Conservation (phyloP, 1,140 invertebrate genomes). For the Grapholita molesta region DNA sequence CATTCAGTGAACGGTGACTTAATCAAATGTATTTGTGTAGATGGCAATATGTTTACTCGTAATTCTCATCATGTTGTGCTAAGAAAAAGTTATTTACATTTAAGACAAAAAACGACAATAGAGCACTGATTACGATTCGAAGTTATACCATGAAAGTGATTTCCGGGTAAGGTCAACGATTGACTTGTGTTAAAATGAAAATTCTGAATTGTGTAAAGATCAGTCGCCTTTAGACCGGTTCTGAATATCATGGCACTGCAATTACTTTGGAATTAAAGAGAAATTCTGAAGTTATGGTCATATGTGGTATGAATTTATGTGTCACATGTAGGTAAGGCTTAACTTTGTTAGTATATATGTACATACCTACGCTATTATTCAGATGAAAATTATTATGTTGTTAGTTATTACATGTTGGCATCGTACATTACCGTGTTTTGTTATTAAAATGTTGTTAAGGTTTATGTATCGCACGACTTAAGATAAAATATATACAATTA, state of each 20-base stretch:
- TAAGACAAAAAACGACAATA: too few species aligned
- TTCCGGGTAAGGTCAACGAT: not conserved
- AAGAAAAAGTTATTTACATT: too few species aligned
- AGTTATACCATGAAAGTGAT: not conserved
- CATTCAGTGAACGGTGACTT: not conserved
- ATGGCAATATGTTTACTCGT: too few species aligned
- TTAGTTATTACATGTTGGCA: too few species aligned
- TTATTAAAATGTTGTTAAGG: too few species aligned
- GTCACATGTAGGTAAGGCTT: not conserved
- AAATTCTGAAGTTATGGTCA: not conserved
- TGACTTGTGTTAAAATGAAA: constrained; percentile 3
- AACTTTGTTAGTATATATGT: not conserved
- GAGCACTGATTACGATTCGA: not conserved
- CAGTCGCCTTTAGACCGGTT: not conserved
- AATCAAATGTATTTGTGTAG: not conserved
- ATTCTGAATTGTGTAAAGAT: not conserved
- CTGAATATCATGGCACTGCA: constrained; percentile 5
- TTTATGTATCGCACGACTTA: too few species aligned
- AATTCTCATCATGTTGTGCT: too few species aligned
- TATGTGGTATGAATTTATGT: not conserved
- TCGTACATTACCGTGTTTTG: too few species aligned
- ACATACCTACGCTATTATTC: too few species aligned
- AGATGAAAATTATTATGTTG: too few species aligned
- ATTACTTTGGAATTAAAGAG: constrained; percentile 3
- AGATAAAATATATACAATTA: too few species aligned